Conservation (phyloP, 2,888 invertebrate species). For the Ceraclea dissimilis region DNA sequence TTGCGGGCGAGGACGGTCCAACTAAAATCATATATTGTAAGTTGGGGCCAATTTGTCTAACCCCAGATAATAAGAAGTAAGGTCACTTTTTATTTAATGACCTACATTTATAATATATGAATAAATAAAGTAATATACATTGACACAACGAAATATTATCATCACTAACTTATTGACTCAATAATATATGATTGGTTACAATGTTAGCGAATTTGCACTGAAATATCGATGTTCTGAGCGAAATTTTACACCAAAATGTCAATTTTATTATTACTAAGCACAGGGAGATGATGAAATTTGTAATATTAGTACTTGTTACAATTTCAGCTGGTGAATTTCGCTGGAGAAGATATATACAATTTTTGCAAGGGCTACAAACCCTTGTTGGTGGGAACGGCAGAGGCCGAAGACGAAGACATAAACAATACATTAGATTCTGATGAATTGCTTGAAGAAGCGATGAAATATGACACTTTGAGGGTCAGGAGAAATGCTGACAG, state of each 20-base stretch:
- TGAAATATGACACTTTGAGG: not conserved
- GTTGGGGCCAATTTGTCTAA: conserved; percentile 18
- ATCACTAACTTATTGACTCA: too few relatives aligned
- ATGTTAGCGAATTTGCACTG: too few relatives aligned
- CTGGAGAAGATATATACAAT: conserved; percentile 4
- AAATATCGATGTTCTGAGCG: too few relatives aligned
- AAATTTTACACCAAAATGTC: too few relatives aligned
- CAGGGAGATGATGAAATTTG: too few relatives aligned
- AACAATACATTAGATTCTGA: not conserved
- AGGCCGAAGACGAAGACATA: too few relatives aligned
- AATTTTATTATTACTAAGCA: too few relatives aligned
- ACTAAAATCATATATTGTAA: conserved; percentile 6
- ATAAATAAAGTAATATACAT: too few relatives aligned
- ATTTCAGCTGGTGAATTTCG: conserved; percentile 9
- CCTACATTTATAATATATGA: conserved; percentile 17
- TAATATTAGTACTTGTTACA: too few relatives aligned
- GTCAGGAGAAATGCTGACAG: conserved; percentile 6
- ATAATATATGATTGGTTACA: too few relatives aligned
- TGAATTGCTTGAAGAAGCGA: not conserved
- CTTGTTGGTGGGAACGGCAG: not conserved
- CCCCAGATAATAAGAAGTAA: conserved; percentile 21
- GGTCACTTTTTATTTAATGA: conserved; percentile 21
- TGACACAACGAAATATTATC: too few relatives aligned
- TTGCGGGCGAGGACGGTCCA: conserved; percentile 7
- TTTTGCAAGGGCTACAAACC: conserved; percentile 11